Base-by-base conservation (phyloP, 2,888 invertebrate species). In the Dastarcus helophoroides region DNA sequence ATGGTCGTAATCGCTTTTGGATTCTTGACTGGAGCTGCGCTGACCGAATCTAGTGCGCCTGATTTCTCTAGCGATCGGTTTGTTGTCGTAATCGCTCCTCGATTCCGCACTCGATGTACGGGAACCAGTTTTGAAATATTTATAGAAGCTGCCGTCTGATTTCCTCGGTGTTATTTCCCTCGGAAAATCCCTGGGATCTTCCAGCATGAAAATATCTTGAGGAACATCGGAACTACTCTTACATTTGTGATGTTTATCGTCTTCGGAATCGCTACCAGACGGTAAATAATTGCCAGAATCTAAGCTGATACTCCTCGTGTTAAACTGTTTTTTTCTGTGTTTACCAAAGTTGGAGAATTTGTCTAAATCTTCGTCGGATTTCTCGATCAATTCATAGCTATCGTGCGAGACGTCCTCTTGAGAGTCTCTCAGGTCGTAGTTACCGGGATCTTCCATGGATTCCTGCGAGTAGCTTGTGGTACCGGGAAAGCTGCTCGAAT, bases 401-500 rank as follows among this genome's bases (percentile, higher is more conserved):
- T 88, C 88, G 57, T 88, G 86, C 16, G 86, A 84, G 15, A 86
- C 64, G 62, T 88, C 86, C 54, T 86, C 86, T 56, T 85, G 85
- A 6, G 85, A 85, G 40, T 75, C 78, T 25, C 67, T 63, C 37
- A 78, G 64, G 44, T 73, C 73, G 42, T 73, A 74, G 35, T 70
- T 65, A 9, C 71, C 71, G n/a, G 69, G 70, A 47, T 71, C 67
- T 46, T 77, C 78, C 46, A 73, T 68, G 15, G 76, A 73, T 51
- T 73, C 71, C 52, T 74, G 78, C 16, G 69, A 69, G 37, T 69
- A 57, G 33, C 76, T 73, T 3, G 76, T 73, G 29, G 82, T 83
- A 33, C 86, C 86, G 12, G 88, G 88, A 58, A 84, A 88, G 56
- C 83, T 84, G 40, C 83, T 83, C 12, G 85, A 85, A 62, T 85